Percentiles rank a stretch among this genome's conserved stretches.
Conservation (phyloP, 2,113 vertebrate species). For the Gracilinanus agilis region DNA sequence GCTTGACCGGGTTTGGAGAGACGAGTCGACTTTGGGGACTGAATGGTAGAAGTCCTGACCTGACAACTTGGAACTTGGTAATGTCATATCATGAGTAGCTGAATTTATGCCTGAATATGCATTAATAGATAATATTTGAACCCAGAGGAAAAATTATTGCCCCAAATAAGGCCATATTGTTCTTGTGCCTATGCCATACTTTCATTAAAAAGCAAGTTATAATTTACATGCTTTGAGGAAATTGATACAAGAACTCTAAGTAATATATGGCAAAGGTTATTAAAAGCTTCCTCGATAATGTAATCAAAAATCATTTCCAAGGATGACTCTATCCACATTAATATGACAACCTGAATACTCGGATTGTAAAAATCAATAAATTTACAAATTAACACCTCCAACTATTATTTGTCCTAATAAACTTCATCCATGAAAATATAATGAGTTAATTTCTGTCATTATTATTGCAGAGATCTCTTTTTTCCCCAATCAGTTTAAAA, state of each 20-base stretch:
- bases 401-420: slow-evolving; percentile 51
- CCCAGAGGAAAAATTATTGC: neutral
- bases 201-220: neutral
- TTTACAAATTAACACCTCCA: slow-evolving; percentile 58
- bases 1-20: neutral
- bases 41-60: slow-evolving; percentile 35
- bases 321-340: slow-evolving; percentile 63
- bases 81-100: neutral
- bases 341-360: slow-evolving; percentile 48
- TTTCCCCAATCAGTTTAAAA: slow-evolving; percentile 51
- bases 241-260: neutral
- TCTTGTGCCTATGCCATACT: neutral
- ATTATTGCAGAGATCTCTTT: slow-evolving; percentile 39
- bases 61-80: neutral
- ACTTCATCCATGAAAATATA: neutral
- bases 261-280: slow-evolving; percentile 47
- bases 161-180: neutral
- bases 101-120: neutral
- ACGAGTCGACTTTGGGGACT: slow-evolving; percentile 6
- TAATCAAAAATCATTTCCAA: slow-evolving; percentile 64
- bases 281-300: slow-evolving; percentile 51
- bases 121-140: neutral
- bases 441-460: slow-evolving; percentile 3
- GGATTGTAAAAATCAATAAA: slow-evolving; percentile 32
- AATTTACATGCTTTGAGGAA: slow-evolving; percentile 50